Percentiles rank a stretch among this genome's conserved stretches.
These are phyloP conservation scores for Sakesphorus luctuosus DNA, from an alignment of 2,113 vertebrate genomes.

Conservation along the genomic window DNA sequence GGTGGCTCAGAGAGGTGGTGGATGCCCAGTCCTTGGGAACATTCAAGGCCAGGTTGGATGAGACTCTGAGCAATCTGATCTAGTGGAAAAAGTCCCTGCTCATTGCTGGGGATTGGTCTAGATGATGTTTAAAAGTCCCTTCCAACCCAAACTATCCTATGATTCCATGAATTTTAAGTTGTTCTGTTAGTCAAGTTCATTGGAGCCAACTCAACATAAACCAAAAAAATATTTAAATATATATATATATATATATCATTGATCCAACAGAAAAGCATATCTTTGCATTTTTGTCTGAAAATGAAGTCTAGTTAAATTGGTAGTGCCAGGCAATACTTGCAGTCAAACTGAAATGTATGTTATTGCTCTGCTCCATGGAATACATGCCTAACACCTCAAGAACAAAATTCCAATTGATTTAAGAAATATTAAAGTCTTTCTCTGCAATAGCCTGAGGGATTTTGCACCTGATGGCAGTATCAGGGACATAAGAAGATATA, in stretches of 20 bases:
- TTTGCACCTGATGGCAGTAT: not conserved
- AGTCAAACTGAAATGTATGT: not conserved
- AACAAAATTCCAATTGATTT: not conserved
- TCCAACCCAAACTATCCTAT: not conserved
- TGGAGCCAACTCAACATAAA: not conserved
- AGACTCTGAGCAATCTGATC: not conserved
- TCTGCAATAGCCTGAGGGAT: not conserved
- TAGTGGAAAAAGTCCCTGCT: not conserved
- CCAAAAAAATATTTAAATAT: not conserved
- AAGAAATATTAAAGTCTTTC: not conserved
- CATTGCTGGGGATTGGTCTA: not conserved
- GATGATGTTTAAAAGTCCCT: not conserved
- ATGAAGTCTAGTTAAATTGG: not conserved
- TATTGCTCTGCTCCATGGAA: not conserved
- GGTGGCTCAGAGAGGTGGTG: not conserved
- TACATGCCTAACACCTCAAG: not conserved
- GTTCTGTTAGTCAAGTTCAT: not conserved
- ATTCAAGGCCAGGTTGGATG: not conserved
- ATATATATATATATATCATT: not conserved
- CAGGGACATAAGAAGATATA: not conserved
- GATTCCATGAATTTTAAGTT: not conserved
- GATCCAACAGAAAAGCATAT: not conserved
- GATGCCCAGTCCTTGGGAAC: not conserved
- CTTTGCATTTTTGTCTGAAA: not conserved
- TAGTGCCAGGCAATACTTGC: not conserved